Conservation (phyloP, 2,113 vertebrate genomes). For the Hystrix cristata region DNA sequence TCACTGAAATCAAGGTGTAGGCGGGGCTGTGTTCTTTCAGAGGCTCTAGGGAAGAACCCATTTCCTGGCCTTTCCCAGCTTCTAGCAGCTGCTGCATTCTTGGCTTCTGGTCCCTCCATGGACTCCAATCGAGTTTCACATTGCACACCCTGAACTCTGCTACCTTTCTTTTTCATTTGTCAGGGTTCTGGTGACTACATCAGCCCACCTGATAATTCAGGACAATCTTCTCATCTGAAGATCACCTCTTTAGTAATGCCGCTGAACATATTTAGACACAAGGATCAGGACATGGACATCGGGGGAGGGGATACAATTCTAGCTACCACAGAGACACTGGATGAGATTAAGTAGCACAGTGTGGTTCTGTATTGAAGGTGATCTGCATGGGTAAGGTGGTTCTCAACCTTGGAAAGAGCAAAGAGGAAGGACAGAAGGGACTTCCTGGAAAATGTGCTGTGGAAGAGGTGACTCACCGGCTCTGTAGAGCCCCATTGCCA, state of each 20-base stretch:
- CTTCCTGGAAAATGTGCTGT: background rate
- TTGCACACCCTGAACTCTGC: background rate
- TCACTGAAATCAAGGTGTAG: background rate
- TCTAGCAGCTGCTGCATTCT: rapidly evolving
- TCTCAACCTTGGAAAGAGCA: background rate
- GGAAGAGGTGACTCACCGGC: background rate
- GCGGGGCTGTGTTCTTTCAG: background rate
- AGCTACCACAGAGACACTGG: background rate
- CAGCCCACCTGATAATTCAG: background rate
- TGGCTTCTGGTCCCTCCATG: background rate
- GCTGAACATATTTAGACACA: background rate
- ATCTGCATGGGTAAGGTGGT: background rate
- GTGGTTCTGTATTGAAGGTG: background rate
- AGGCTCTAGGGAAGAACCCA: background rate
- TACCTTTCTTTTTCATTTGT: background rate
- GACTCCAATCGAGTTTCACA: background rate
- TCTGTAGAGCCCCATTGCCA: background rate
- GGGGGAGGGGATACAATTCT: background rate
- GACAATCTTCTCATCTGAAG: background rate
- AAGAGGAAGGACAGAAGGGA: background rate
- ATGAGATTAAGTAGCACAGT: background rate
- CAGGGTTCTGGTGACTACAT: background rate
- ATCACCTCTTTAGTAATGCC: background rate
- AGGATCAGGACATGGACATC: background rate
- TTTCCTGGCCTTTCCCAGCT: background rate